Percentiles rank a stretch among this genome's conserved stretches.
Evolutionary conservation across 2,888 invertebrate species (phyloP).

Genomic region (Mesoligia furuncula): DNA sequence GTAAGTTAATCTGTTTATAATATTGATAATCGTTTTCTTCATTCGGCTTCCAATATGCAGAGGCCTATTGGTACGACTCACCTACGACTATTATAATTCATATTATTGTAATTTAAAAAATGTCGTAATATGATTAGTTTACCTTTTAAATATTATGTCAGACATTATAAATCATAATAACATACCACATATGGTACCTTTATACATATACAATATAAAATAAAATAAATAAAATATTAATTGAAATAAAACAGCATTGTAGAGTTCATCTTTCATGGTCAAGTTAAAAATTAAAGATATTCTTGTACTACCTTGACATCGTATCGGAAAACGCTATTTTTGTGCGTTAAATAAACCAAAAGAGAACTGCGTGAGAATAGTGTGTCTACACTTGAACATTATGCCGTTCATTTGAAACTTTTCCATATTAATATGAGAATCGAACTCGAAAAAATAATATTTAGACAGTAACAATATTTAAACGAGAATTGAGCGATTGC

Average conservation of each 20-base stretch:
- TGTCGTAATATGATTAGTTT: neutral
- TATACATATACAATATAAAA: neutral
- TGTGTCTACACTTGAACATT: neutral
- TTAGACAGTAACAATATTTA: conserved; percentile 24
- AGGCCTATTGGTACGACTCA: neutral
- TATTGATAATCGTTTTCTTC: conserved; percentile 10
- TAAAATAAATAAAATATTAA: neutral
- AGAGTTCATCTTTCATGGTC: conserved; percentile 34
- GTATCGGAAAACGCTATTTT: neutral
- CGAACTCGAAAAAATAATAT: neutral
- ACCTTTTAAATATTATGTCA: conserved; percentile 3
- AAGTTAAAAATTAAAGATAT: conserved; percentile 27
- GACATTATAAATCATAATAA: conserved; percentile 5
- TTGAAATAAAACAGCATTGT: neutral
- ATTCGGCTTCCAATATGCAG: neutral
- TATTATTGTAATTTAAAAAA: neutral
- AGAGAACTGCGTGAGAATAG: neutral
- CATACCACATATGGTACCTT: neutral
- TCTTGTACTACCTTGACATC: conserved; percentile 12
- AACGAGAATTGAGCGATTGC: conserved; percentile 8
- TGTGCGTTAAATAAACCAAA: neutral
- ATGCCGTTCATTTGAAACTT: conserved; percentile 1
- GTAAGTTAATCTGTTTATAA: conserved; percentile 13
- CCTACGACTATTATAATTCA: neutral
- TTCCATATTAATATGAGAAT: conserved; percentile 9